Base-by-base conservation (phyloP, 1,140 invertebrate genomes). In the Drosophila pseudoobscura region DNA sequence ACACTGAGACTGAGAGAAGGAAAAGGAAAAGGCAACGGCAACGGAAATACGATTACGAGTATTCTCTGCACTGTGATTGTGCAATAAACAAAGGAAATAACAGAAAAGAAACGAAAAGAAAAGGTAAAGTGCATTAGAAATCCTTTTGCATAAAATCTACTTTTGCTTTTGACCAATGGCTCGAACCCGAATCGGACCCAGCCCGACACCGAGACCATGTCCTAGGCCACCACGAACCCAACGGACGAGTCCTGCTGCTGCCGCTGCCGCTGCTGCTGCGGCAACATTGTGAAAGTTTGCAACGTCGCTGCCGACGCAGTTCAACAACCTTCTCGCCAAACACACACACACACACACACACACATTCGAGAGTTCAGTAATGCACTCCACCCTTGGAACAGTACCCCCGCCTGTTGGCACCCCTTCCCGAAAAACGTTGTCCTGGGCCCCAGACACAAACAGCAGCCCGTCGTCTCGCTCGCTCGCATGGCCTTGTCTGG, bases 401-500 rank as follows among this genome's bases (percentile, higher is more conserved):
- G 20, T 5, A 45, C 35, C 22, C 6, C 15, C 26, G 11, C 8
- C 17, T 11, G 17, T 39, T n/a, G 11, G 39, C 20, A 20, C 44
- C 29, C 51, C 51, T 6, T 17, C 29, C 58, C 17, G 52, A 59
- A 59, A 59, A 22, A 57, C 13, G 50, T 44, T 52, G 31, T 63
- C 71, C 62, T 70, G 53, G 43, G 64, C 39, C 72, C 74, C 78
- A 87, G 82, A 88, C 82, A 88, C 78, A 88, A 82, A 79, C 80
- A 79, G 74, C 61, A 72, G 72, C 3, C 56, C 79, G 70, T 88
- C 75, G 78, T 78, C 82, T 87, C 71, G 57, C 62, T 85, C 62
- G 59, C 83, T 66, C 82, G 50, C 71, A 69, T 61, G 45, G 49
- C 65, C 57, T 62, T 59, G 69, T 52, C 49, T 58, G 75, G 61